Evolutionary conservation across 1,140 invertebrate species (phyloP).

Genomic region (Lethrus apterus): DNA sequence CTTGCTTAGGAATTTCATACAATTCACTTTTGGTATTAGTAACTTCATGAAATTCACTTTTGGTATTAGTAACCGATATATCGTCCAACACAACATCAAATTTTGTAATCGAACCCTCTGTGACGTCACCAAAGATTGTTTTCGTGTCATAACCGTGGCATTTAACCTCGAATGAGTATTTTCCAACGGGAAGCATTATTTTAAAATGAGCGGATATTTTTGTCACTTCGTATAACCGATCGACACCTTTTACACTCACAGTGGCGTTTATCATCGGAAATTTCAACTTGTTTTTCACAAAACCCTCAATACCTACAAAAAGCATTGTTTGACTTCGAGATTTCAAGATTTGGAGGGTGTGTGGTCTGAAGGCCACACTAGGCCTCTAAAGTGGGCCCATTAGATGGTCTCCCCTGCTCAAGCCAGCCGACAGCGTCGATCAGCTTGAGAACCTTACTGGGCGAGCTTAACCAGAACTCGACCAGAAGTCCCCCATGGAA

Average conservation of each 20-base stretch:
- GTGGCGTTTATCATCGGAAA: slow-evolving; percentile 63
- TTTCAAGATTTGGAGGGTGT: too few species aligned
- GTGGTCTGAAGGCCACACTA: too few species aligned
- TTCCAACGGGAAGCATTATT: slow-evolving; percentile 56
- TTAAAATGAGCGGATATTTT: slow-evolving; percentile 62
- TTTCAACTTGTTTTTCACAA: slow-evolving; percentile 53
- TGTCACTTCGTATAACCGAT: slow-evolving; percentile 53
- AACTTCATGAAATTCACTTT: slow-evolving; percentile 5
- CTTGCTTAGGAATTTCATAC: background rate
- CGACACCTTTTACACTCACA: slow-evolving; percentile 53
- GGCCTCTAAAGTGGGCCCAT: too few species aligned
- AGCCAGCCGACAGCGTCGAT: too few species aligned
- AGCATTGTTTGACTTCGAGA: slow-evolving; percentile 18
- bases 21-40: background rate
- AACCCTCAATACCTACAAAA: slow-evolving; percentile 63
- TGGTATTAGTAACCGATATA: background rate
- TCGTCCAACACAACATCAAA: slow-evolving; percentile 1
- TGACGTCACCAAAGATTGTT: slow-evolving; percentile 29
- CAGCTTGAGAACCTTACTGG: too few species aligned
- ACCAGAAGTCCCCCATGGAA: too few species aligned
- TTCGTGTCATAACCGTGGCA: slow-evolving; percentile 51
- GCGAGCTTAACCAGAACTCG: too few species aligned
- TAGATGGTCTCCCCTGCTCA: too few species aligned
- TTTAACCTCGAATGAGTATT: slow-evolving; percentile 51
- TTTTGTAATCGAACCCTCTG: background rate